Percentiles rank a stretch among this genome's conserved stretches.
Conservation (phyloP, 2,797 vertebrate genomes). For the Buceros bicornis region DNA sequence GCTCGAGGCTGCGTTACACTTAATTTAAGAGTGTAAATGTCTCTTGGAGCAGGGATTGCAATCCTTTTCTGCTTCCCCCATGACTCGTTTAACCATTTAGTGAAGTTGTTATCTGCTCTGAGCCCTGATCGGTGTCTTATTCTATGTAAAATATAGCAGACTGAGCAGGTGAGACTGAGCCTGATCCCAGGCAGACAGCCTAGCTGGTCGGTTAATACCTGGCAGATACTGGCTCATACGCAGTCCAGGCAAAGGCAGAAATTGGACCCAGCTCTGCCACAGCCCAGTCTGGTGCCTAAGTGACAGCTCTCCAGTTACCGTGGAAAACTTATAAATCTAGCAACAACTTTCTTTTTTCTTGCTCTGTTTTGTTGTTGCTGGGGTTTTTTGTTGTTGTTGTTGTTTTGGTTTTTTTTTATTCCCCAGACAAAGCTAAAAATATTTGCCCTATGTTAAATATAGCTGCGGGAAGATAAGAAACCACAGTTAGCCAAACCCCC, state of each 20-base stretch:
- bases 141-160: background rate
- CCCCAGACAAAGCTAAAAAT: background rate
- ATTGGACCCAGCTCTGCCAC: background rate
- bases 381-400: too few species aligned
- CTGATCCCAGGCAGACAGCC: background rate
- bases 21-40: background rate
- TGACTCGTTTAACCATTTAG: background rate
- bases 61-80: background rate
- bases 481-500: background rate
- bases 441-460: background rate
- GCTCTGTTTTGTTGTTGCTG: too few species aligned
- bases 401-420: too few species aligned
- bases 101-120: background rate
- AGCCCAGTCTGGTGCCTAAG: background rate
- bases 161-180: background rate
- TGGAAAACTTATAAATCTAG: background rate
- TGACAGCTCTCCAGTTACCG: background rate
- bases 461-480: background rate
- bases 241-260: background rate
- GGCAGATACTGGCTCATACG: fast-evolving
- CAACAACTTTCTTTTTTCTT: background rate
- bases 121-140: background rate
- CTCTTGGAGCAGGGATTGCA: background rate
- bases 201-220: background rate
- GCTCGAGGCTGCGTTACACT: background rate